Percentiles rank a stretch among this genome's conserved stretches.
phyloP scores from a whole-genome alignment of 2,797 vertebrate genomes.

The Pagetopsis macropterus region DNA sequence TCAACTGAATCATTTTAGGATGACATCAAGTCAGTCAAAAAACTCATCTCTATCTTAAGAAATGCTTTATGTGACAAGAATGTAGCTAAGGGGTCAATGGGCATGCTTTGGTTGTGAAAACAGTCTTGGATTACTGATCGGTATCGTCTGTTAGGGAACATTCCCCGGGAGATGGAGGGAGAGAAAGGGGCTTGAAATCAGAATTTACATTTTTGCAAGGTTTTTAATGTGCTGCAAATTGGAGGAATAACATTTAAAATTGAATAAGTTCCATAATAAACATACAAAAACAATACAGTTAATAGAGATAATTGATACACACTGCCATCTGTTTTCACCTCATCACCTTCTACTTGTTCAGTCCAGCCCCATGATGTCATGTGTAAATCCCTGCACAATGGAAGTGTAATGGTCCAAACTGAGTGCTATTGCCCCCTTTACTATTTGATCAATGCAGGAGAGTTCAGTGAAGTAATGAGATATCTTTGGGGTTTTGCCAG shows the following conservation, averaged over 20 bases:
- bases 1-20: constrained; percentile 57
- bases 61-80: constrained; percentile 54
- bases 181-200: constrained; percentile 9
- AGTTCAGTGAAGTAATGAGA: constrained; percentile 38
- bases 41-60: constrained; percentile 27
- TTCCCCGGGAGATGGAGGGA: background rate
- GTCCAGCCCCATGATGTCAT: background rate
- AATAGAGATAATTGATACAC: background rate
- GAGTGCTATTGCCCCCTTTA: constrained; percentile 24
- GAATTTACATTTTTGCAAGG: background rate
- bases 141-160: constrained; percentile 41
- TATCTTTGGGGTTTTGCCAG: constrained; percentile 37
- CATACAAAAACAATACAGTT: background rate
- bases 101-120: constrained; percentile 39
- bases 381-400: constrained; percentile 22
- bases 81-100: constrained; percentile 28
- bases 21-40: constrained; percentile 44
- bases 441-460: constrained; percentile 28
- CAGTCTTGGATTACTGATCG: constrained; percentile 41
- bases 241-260: background rate
- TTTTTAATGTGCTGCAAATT: constrained; percentile 3
- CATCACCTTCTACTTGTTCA: background rate
- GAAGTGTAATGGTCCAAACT: constrained; percentile 7
- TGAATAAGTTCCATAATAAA: background rate
- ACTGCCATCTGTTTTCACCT: background rate